A percentile compares a stretch with the other conserved stretches of the same genome.
These are phyloP conservation scores for Columbina picui DNA, from an alignment of 2,113 vertebrate species.

Conservation along the genomic window DNA sequence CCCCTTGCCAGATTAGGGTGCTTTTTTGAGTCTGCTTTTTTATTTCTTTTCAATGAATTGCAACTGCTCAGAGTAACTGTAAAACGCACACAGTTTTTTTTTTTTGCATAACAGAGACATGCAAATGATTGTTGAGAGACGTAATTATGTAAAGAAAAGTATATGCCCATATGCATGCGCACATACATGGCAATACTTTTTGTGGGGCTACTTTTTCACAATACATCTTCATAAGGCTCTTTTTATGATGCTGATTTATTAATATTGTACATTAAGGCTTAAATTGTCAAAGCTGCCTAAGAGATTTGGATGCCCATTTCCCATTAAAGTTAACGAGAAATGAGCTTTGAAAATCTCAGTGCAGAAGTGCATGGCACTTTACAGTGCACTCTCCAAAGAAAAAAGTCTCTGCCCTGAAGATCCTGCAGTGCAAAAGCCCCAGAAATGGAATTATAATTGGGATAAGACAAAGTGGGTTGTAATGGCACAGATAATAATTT, in stretches of 20 bases:
- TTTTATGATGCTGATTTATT: constrained; percentile 68
- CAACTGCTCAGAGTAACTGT: constrained; percentile 49
- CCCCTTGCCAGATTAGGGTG: constrained; percentile 41
- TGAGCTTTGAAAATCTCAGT: constrained; percentile 63
- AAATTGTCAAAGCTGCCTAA: constrained; percentile 68
- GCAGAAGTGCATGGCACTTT: constrained; percentile 36
- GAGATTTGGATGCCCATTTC: constrained; percentile 70
- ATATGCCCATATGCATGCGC: neutral
- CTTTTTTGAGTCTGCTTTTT: constrained; percentile 50
- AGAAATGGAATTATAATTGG: neutral
- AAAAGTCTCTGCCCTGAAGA: constrained; percentile 41
- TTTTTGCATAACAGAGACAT: constrained; percentile 56
- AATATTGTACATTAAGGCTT: constrained; percentile 70
- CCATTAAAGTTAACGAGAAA: constrained; percentile 73
- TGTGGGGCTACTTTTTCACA: neutral
- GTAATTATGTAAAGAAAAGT: constrained; percentile 41
- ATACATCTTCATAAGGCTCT: constrained; percentile 53
- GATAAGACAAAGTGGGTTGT: neutral
- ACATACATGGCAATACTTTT: neutral
- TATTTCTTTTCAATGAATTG: constrained; percentile 66
- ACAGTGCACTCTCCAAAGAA: constrained; percentile 34
- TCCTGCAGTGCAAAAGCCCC: neutral
- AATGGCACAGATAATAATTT: neutral
- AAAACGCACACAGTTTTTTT: constrained; percentile 8
- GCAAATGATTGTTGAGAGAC: constrained; percentile 56